Conservation (phyloP, 2,113 vertebrate genomes). For the Mastomys coucha region DNA sequence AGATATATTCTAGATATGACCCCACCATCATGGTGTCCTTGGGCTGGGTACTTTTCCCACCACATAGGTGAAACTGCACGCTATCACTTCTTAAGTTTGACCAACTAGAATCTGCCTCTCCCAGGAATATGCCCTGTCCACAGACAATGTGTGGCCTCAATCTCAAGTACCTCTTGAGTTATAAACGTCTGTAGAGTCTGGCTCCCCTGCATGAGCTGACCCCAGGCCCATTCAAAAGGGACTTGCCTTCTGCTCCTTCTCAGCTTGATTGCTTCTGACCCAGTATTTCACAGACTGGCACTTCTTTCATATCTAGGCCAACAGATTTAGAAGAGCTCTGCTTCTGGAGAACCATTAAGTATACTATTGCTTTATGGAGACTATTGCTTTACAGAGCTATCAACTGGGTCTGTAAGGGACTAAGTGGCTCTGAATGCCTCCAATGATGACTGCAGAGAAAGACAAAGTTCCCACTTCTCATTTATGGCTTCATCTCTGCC, state of each 20-base stretch:
- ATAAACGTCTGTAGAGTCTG: background rate
- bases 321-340: background rate
- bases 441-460: background rate
- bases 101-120: background rate
- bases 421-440: background rate
- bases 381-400: background rate
- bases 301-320: background rate
- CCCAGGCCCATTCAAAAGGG: background rate
- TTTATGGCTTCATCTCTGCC: background rate
- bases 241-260: slow-evolving; percentile 14
- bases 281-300: background rate
- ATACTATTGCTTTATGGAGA: background rate
- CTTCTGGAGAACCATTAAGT: slow-evolving; percentile 32
- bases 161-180: background rate
- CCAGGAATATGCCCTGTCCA: background rate
- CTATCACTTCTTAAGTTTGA: slow-evolving; percentile 25
- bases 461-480: slow-evolving; percentile 9
- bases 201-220: background rate
- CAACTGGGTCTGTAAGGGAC: background rate
- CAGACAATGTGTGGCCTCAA: background rate
- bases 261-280: slow-evolving; percentile 6
- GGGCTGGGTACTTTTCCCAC: background rate
- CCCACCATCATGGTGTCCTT: background rate
- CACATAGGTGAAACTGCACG: background rate
- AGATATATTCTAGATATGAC: background rate